A percentile compares a stretch with the other conserved stretches of the same genome.
Evolutionary conservation across 2,888 invertebrate genomes (phyloP).

Genomic region (Athetis lepigone): DNA sequence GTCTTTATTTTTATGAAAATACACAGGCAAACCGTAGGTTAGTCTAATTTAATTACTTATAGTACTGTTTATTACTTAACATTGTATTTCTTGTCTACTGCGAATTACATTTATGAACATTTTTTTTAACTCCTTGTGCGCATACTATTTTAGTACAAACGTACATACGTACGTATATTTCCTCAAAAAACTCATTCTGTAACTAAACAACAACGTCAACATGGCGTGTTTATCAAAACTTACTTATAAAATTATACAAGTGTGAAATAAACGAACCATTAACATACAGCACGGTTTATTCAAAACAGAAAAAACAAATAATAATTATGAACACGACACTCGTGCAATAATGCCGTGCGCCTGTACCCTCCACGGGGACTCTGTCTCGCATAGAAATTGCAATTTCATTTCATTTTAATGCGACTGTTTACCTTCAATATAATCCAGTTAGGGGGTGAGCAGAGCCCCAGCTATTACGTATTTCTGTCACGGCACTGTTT

Average conservation of each 20-base stretch:
- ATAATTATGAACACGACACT: slow-evolving; percentile 8
- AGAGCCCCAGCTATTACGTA: slow-evolving; percentile 64
- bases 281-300: slow-evolving; percentile 15
- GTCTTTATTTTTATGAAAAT: too few species aligned
- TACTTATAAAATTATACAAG: slow-evolving; percentile 26
- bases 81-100: too few species aligned
- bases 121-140: too few species aligned
- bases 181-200: background rate
- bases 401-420: slow-evolving; percentile 87
- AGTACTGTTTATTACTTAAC: too few species aligned
- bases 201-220: background rate
- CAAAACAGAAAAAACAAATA: slow-evolving; percentile 17
- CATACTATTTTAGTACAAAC: too few species aligned
- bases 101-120: too few species aligned
- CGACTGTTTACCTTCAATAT: slow-evolving; percentile 86
- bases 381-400: slow-evolving; percentile 78
- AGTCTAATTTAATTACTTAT: too few species aligned
- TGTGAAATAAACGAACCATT: slow-evolving; percentile 31
- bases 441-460: slow-evolving; percentile 76
- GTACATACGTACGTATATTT: too few species aligned
- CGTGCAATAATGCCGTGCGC: slow-evolving; percentile 55
- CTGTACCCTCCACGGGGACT: slow-evolving; percentile 70
- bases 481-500: slow-evolving; percentile 67
- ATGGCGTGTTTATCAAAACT: slow-evolving; percentile 21
- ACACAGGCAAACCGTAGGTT: too few species aligned